Conservation (phyloP, 2,888 invertebrate genomes). For the Germaria angustata region DNA sequence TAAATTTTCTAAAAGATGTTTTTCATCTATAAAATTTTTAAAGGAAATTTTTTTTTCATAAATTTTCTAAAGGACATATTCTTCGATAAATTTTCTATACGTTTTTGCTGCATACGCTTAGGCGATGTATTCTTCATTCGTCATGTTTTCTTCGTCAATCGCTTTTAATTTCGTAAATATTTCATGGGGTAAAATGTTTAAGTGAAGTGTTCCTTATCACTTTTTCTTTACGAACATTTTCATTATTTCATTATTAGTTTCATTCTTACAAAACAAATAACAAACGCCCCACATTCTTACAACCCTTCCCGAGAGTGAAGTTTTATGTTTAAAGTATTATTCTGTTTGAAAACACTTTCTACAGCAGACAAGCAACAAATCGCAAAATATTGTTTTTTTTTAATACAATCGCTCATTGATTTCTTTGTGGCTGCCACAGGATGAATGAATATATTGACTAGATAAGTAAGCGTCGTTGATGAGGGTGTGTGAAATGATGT, state of each 20-base stretch:
- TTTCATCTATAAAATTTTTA: too few species aligned
- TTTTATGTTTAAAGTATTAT: neutral
- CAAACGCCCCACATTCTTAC: neutral
- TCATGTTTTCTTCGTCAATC: neutral
- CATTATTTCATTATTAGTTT: slow-evolving; percentile 11
- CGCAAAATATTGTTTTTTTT: slow-evolving; percentile 12
- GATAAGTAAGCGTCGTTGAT: neutral
- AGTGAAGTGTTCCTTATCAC: neutral
- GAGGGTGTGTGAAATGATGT: neutral
- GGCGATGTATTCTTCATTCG: neutral
- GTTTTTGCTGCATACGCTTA: neutral
- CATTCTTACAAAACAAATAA: neutral
- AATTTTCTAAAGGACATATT: too few species aligned
- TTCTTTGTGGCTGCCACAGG: slow-evolving; percentile 39
- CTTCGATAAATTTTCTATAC: too few species aligned
- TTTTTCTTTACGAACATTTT: neutral
- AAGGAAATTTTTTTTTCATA: too few species aligned
- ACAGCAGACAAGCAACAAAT: slow-evolving; percentile 44
- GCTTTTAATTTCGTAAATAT: neutral
- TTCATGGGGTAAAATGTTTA: neutral
- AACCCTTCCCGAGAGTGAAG: neutral
- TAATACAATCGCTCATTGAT: slow-evolving; percentile 28
- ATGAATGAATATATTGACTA: slow-evolving; percentile 21
- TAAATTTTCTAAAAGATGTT: too few species aligned
- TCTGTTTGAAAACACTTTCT: neutral